phyloP scores from a whole-genome alignment of 2,113 vertebrate genomes.

The Scomber scombrus region DNA sequence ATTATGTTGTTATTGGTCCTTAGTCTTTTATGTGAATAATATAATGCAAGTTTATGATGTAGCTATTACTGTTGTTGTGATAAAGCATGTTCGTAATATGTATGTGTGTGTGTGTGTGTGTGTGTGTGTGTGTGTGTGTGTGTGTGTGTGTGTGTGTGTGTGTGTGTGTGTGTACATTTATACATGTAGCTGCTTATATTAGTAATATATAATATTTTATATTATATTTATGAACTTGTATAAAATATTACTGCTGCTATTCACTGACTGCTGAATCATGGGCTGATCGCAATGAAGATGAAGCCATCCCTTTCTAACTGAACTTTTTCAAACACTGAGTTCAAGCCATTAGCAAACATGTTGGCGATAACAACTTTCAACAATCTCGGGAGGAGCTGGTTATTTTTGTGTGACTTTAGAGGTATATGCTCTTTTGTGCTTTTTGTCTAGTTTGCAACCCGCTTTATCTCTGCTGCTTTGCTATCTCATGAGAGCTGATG shows the following conservation, averaged over 20 bases:
- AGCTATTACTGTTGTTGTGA: not conserved
- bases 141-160: not conserved
- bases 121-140: too few relatives aligned
- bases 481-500: conserved; percentile 72
- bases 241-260: not conserved
- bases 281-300: conserved; percentile 2
- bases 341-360: conserved; percentile 41
- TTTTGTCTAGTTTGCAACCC: conserved; percentile 62
- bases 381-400: conserved; percentile 53
- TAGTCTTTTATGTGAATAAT: too few relatives aligned
- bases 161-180: not conserved
- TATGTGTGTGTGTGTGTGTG: too few relatives aligned
- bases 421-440: conserved; percentile 43
- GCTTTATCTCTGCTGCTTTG: conserved; percentile 62
- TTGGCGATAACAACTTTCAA: conserved; percentile 43
- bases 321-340: not conserved
- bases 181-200: not conserved
- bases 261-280: conserved; percentile 8
- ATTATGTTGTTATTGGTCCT: not conserved
- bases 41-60: too few relatives aligned
- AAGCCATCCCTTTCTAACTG: not conserved
- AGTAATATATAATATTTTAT: too few relatives aligned
- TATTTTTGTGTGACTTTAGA: conserved; percentile 65
- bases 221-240: not conserved
- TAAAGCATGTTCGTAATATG: not conserved